phyloP scores from a whole-genome alignment of 2,113 vertebrate genomes.

The Myodes glareolus region DNA sequence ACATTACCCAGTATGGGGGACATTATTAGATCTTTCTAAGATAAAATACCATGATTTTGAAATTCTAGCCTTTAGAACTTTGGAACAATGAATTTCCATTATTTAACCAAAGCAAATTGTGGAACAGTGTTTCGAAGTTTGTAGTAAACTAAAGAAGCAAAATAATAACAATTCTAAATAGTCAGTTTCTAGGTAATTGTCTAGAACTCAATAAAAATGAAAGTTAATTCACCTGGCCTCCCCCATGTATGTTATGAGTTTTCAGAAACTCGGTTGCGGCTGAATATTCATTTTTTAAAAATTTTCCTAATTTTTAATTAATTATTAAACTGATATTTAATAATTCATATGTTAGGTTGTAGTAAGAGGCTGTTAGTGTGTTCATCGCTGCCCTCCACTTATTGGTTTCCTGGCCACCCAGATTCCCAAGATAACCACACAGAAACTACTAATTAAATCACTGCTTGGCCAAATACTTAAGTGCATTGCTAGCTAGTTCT shows the following conservation, averaged over 20 bases:
- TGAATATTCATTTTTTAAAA: not conserved
- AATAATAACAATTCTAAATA: not conserved
- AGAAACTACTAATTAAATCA: no score
- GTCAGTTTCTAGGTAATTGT: not conserved
- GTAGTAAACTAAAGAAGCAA: not conserved
- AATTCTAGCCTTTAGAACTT: not conserved
- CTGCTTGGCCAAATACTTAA: no score
- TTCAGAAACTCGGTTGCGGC: not conserved
- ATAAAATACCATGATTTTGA: not conserved
- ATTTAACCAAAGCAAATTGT: not conserved
- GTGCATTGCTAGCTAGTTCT: no score
- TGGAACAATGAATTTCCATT: not conserved
- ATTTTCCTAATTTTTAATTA: no score
- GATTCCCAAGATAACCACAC: no score
- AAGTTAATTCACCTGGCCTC: accelerated
- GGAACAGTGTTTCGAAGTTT: not conserved
- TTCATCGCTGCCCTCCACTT: no score
- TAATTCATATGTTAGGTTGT: not conserved
- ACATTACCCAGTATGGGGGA: no score
- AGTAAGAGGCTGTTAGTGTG: no score
- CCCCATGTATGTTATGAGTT: not conserved
- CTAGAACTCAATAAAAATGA: not conserved
- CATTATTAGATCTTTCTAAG: not conserved
- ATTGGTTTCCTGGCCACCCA: no score
- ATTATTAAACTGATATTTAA: no score